Conservation (phyloP, 2,888 invertebrate species). For the Lagria hirta region DNA sequence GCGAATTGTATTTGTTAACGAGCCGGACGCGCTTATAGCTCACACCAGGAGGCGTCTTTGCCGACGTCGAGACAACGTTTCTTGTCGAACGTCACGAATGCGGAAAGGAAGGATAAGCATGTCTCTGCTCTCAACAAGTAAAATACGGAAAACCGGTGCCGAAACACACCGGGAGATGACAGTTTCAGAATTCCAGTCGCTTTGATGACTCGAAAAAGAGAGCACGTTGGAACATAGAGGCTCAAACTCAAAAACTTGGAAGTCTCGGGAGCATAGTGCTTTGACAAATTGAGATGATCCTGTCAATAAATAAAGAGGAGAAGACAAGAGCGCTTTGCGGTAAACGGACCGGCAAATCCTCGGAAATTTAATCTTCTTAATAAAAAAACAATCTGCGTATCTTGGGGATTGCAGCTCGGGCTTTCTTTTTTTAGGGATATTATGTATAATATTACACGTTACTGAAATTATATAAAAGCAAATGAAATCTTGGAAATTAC, state of each 20-base stretch:
- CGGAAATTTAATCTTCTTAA: too few species aligned
- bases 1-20: constrained; percentile 23
- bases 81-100: constrained; percentile 10
- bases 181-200: constrained; percentile 10
- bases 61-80: background rate
- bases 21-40: constrained; percentile 13
- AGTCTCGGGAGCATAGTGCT: constrained; percentile 1
- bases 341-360: too few species aligned
- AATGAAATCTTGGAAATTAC: too few species aligned
- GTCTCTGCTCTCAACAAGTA: constrained; percentile 2
- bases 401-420: too few species aligned
- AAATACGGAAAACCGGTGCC: constrained; percentile 13
- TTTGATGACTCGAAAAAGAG: constrained; percentile 10
- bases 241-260: constrained; percentile 6
- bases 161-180: constrained; percentile 15
- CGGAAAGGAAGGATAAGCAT: constrained; percentile 3
- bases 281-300: constrained; percentile 12
- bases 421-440: too few species aligned
- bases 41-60: constrained; percentile 16
- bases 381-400: too few species aligned
- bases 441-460: too few species aligned
- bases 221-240: too few species aligned
- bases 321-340: too few species aligned
- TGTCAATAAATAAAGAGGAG: constrained; percentile 14
- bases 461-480: too few species aligned